Percentiles rank a stretch among this genome's conserved stretches.
phyloP scores from a whole-genome alignment of 1,140 invertebrate species.

The Trachymyrmex septentrionalis region DNA sequence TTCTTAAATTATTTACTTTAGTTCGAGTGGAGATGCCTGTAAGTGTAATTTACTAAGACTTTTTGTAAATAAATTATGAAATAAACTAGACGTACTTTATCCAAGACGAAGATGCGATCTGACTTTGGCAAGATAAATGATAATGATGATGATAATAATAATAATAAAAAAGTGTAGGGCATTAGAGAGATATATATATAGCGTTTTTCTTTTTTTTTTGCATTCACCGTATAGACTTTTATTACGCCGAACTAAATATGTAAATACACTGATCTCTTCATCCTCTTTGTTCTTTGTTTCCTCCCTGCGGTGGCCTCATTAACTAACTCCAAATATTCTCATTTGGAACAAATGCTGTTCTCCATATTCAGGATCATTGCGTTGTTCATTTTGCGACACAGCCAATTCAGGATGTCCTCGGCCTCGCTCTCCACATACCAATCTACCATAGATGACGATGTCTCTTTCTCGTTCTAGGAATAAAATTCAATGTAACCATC shows the following conservation, averaged over 20 bases:
- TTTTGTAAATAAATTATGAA: slow-evolving; percentile 87
- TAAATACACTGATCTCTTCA: slow-evolving; percentile 79
- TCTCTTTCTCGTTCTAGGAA: slow-evolving; percentile 87
- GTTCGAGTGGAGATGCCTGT: slow-evolving; percentile 87
- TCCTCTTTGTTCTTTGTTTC: slow-evolving; percentile 65
- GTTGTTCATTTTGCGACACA: slow-evolving; percentile 91
- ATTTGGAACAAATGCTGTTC: slow-evolving; percentile 84
- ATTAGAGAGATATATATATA: slow-evolving; percentile 61
- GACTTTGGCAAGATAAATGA: slow-evolving; percentile 60
- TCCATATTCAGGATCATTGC: slow-evolving; percentile 91
- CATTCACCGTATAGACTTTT: slow-evolving; percentile 75
- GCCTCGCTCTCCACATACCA: slow-evolving; percentile 90
- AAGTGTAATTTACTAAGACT: slow-evolving; percentile 87
- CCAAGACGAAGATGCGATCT: slow-evolving; percentile 78
- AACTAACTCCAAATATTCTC: slow-evolving; percentile 33
- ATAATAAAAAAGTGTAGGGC: slow-evolving; percentile 55
- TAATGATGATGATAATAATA: slow-evolving; percentile 38
- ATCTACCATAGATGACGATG: slow-evolving; percentile 88
- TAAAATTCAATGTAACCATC: slow-evolving; percentile 22
- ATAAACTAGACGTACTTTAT: slow-evolving; percentile 87
- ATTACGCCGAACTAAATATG: slow-evolving; percentile 77
- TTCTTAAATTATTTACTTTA: slow-evolving; percentile 87
- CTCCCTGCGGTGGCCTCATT: slow-evolving; percentile 60
- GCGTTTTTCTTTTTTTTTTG: slow-evolving; percentile 59
- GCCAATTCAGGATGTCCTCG: slow-evolving; percentile 89